These are phyloP conservation scores for Volucella inflata DNA, from an alignment of 2,888 invertebrate species.

Conservation along the genomic window DNA sequence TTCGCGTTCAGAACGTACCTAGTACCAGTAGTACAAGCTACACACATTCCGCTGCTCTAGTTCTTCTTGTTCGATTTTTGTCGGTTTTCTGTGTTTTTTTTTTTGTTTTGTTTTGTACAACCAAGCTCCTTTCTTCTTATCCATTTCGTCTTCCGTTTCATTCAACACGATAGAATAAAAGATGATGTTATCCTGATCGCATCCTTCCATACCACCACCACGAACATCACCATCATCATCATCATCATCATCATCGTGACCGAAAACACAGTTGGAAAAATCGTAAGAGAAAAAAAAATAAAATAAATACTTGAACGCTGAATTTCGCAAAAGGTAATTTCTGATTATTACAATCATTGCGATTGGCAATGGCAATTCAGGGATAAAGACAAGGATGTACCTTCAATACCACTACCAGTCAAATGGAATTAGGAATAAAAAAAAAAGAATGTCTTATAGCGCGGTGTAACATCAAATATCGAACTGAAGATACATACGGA, in stretches of 20 bases:
- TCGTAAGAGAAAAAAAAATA: slow-evolving; percentile 28
- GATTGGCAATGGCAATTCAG: slow-evolving; percentile 74
- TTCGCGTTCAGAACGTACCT: not conserved
- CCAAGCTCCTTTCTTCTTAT: slow-evolving; percentile 17
- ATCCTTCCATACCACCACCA: slow-evolving; percentile 34
- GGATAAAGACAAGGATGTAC: slow-evolving; percentile 70
- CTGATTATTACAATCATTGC: slow-evolving; percentile 75
- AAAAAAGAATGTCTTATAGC: not conserved
- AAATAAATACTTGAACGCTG: slow-evolving; percentile 24
- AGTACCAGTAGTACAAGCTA: not conserved
- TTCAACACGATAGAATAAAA: slow-evolving; percentile 68
- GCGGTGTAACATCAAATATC: slow-evolving; percentile 36
- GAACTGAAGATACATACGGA: slow-evolving; percentile 48
- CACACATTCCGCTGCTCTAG: not conserved
- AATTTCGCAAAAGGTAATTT: slow-evolving; percentile 74
- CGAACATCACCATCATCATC: not conserved
- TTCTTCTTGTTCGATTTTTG: not conserved
- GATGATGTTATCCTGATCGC: slow-evolving; percentile 71
- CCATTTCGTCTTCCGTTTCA: slow-evolving; percentile 33
- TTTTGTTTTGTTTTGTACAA: too few species aligned
- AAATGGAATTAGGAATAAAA: slow-evolving; percentile 60
- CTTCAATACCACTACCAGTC: slow-evolving; percentile 50
- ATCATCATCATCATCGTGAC: too few species aligned
- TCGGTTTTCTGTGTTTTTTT: not conserved
- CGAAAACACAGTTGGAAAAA: not conserved